Evolutionary conservation across 1,140 invertebrate genomes (phyloP).

Genomic region (Caenorhabditis brenneri): DNA sequence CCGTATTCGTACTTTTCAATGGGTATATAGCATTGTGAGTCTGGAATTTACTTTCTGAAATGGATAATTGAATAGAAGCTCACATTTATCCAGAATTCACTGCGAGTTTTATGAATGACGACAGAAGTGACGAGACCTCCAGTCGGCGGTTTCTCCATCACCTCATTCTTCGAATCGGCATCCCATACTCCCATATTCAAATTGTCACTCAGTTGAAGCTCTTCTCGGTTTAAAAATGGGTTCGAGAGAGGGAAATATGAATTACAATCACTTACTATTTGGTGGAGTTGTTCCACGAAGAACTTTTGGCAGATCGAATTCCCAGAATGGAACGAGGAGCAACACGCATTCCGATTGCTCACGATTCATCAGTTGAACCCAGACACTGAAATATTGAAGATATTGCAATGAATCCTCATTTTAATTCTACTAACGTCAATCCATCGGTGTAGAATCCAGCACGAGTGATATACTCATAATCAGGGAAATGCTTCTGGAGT

Average conservation of each 20-base stretch:
- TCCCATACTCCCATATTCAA: neutral
- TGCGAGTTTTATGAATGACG: neutral
- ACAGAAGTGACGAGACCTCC: neutral
- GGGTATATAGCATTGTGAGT: constrained; percentile 37
- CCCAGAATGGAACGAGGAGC: constrained; percentile 72
- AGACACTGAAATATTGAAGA: constrained; percentile 77
- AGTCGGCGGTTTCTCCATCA: neutral
- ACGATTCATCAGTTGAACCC: constrained; percentile 85
- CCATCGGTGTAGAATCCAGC: constrained; percentile 90
- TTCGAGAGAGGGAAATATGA: neutral
- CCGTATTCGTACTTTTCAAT: neutral
- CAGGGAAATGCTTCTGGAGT: constrained; percentile 81
- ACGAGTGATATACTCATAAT: constrained; percentile 90
- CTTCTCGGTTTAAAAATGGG: neutral
- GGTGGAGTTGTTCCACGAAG: neutral
- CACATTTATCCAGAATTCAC: constrained; percentile 47
- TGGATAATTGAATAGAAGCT: neutral
- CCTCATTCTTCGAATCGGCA: neutral
- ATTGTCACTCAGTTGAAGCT: neutral
- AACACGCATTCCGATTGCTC: constrained; percentile 82
- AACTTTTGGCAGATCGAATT: constrained; percentile 43
- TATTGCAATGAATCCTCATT: neutral
- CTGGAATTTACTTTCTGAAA: neutral
- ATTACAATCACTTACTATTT: neutral
- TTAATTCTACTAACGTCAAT: constrained; percentile 78